Conservation (phyloP, 1,140 invertebrate species). For the Yoshiicerus persimilis region DNA sequence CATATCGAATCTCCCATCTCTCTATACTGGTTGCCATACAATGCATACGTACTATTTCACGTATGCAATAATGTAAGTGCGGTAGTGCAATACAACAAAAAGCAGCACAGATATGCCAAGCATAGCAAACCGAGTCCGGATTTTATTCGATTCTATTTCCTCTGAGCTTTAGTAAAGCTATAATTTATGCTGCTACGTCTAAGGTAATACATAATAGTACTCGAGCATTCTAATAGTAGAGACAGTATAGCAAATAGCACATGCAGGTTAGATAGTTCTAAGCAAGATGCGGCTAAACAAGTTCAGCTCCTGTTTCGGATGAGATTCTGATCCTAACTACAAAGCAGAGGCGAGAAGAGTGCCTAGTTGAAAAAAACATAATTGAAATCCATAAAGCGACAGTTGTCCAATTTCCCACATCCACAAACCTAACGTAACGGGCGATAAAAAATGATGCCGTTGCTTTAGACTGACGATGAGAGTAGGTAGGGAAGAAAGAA, state of each 20-base stretch:
- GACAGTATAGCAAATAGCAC: not conserved
- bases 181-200: not conserved
- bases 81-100: not conserved
- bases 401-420: slow-evolving; percentile 41
- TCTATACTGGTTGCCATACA: not conserved
- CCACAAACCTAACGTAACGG: slow-evolving; percentile 10
- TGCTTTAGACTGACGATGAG: not conserved
- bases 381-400: slow-evolving; percentile 41
- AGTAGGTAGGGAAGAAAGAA: not conserved
- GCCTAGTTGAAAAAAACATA: slow-evolving; percentile 25
- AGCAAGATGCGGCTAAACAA: not conserved
- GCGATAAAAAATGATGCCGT: slow-evolving; percentile 26
- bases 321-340: not conserved
- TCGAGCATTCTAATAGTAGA: not conserved
- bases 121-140: not conserved
- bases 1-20: not conserved
- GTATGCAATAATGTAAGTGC: not conserved
- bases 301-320: not conserved
- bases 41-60: not conserved
- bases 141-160: slow-evolving; percentile 20
- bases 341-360: slow-evolving; percentile 11
- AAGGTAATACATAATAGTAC: not conserved
- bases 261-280: not conserved
- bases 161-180: not conserved
- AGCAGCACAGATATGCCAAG: not conserved